Percentiles rank a stretch among this genome's conserved stretches.
Conservation (phyloP, 1,140 invertebrate species). For the Oedothorax gibbosus region DNA sequence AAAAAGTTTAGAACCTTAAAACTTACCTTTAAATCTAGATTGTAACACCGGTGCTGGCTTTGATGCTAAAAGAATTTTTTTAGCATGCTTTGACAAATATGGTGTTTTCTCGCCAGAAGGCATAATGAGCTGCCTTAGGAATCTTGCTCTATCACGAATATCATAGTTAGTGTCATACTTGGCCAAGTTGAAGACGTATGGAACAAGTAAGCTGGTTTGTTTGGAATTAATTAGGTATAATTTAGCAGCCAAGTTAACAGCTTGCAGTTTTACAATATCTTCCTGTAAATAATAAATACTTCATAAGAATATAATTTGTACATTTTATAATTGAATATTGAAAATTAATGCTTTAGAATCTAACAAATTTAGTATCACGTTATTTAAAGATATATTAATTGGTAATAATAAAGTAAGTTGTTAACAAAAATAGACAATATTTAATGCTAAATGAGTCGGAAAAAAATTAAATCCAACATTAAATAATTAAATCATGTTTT, state of each 20-base stretch:
- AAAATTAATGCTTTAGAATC: no score
- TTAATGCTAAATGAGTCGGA: no score
- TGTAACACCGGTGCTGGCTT: conserved; percentile 85
- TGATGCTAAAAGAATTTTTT: conserved; percentile 87
- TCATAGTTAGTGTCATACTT: conserved; percentile 99
- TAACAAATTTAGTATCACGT: no score
- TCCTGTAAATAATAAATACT: conserved; percentile 73
- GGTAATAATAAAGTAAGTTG: no score
- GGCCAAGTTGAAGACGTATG: conserved; percentile 95
- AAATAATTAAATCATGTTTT: no score
- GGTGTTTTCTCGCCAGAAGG: conserved; percentile 71
- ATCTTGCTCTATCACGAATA: conserved; percentile 91
- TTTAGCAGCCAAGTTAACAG: conserved; percentile 95
- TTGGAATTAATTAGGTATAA: conserved; percentile 88
- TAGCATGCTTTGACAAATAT: conserved; percentile 78
- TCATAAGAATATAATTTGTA: not conserved
- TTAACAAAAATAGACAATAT: no score
- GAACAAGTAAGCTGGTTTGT: conserved; percentile 88
- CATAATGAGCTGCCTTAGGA: conserved; percentile 84
- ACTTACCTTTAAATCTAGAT: conserved; percentile 56
- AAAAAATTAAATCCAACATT: no score
- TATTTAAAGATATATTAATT: no score
- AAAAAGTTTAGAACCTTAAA: not conserved
- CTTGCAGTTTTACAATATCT: conserved; percentile 96
- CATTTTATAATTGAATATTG: no score